Base-by-base conservation (phyloP, 2,113 vertebrate species). In the Rhinopomastus cyanomelas region DNA sequence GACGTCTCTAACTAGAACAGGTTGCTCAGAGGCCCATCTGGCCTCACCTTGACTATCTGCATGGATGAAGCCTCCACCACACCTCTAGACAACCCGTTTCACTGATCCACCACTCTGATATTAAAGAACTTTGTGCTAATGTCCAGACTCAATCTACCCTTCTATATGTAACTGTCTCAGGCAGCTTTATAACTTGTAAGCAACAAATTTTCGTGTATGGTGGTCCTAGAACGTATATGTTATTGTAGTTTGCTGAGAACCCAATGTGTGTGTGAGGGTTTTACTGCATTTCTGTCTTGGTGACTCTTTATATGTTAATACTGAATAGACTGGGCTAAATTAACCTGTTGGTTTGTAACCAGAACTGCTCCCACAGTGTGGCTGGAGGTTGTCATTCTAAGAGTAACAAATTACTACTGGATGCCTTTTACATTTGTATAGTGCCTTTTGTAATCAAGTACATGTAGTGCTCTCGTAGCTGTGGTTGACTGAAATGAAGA, bases 241-340 rank as follows among this genome's bases (percentile, higher is more conserved):
- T 10, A 67, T 36, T 32, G 16, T 42, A 48, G 29, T 19, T 48
- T 51, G 29, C 8, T 64, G 26, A 36, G 10, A 19, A 17, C 1
- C 42, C 49, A 37, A 9, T 7, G 5, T 30, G 6, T 29, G 11
- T 0, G 0, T 60, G 37, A 29, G 66, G 11, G 16, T 15, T 5
- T 30, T 5, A 19, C n/a, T 29, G 16, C 2, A 1, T 55, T 23
- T 68, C n/a, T 26, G 49, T 42, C 39, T 25, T 29, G 18, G 22
- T 60, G 57, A 2, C 12, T 79, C 6, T 65, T 79, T 12, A 4
- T 66, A 7, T 23, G 11, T 36, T 5, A n/a, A 39, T 42, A 53
- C 20, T 32, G 25, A 16, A 16, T 51, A n/a, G 19, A n/a, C 9
- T 46, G 30, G 27, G 36, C 17, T 53, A 39, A 73, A 68, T 67